phyloP scores from a whole-genome alignment of 2,113 vertebrate genomes.

The Phylloscopus whistleri region DNA sequence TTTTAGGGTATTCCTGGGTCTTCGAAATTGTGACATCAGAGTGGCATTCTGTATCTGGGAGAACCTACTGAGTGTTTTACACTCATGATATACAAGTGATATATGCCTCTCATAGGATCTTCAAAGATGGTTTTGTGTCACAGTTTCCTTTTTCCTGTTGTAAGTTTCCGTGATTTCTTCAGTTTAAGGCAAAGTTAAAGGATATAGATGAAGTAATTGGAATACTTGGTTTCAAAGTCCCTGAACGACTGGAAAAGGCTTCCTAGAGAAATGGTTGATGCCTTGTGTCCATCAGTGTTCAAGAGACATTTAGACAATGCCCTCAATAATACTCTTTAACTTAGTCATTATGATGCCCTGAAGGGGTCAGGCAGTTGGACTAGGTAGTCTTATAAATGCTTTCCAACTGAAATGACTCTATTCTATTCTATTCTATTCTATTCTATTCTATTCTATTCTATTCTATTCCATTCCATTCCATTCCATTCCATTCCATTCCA shows the following conservation, averaged over 20 bases:
- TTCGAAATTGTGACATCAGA: not conserved
- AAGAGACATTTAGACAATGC: not conserved
- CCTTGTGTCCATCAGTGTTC: no score
- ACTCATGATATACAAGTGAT: not conserved
- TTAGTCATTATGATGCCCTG: not conserved
- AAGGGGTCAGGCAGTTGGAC: not conserved
- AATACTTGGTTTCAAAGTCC: not conserved
- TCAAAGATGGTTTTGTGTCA: not conserved
- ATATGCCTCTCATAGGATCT: not conserved
- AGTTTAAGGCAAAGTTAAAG: not conserved
- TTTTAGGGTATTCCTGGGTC: not conserved
- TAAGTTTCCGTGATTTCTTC: not conserved
- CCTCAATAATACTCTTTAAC: not conserved
- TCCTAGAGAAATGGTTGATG: not conserved
- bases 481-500: not conserved
- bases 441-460: not conserved
- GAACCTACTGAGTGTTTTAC: not conserved
- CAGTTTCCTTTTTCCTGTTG: not conserved
- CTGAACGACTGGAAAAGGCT: not conserved
- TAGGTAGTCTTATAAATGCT: accelerated
- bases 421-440: not conserved
- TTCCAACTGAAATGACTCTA: not conserved
- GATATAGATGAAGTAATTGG: accelerated
- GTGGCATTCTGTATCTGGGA: not conserved
- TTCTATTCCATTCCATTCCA: not conserved